Evolutionary conservation across 2,797 vertebrate genomes (phyloP), one percentile per base, ranked within the genome.

Genomic region (Austrolebias charrua): DNA sequence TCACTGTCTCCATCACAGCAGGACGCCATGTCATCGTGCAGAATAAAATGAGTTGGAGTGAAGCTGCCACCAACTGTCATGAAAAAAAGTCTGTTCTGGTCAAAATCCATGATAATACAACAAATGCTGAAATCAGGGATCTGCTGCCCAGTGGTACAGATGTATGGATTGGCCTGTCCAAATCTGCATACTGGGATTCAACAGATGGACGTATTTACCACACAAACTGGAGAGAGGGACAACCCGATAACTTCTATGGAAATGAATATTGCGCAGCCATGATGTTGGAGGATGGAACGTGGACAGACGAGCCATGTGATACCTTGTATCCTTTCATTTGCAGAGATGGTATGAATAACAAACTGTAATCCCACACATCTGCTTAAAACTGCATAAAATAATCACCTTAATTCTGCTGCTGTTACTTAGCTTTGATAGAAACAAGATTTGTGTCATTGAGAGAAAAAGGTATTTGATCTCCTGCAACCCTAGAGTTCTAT

Each of bases 1-100:
- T 46, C 44, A 14, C 29, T n/a, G n/a, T 19, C 33, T 60, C 49
- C 4, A 46, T 51, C 1, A 50, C 43, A 56, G 53, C 61, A 75
- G 66, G 11, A n/a, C 1, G 0, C 0, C 0, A 2, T 2, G 49
- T 19, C 38, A 1, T 1, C 38, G 0, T 31, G 42, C 0, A 0
- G 3, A 6, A 0, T 2, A 0, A 0, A 13, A 20, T 15, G 49
- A 64, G 3, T 14, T 75, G 76, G 76, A 48, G 0, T 0, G 20
- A 31, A 0, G 61, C 71, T 4, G 1, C 16, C 2, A 4, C 2
- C 2, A 4, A 14, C 47, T 75, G 76, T 48, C 0, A 60, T 14
- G 0, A 0, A 0, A 0, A 1, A 0, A 0, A 1, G 0, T 15
- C 1, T 0, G 3, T 1, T 18, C 55, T 80, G 56, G 56, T 14